Evolutionary conservation across 2,113 vertebrate species (phyloP).

Genomic region (Tychaedon coryphoeus): DNA sequence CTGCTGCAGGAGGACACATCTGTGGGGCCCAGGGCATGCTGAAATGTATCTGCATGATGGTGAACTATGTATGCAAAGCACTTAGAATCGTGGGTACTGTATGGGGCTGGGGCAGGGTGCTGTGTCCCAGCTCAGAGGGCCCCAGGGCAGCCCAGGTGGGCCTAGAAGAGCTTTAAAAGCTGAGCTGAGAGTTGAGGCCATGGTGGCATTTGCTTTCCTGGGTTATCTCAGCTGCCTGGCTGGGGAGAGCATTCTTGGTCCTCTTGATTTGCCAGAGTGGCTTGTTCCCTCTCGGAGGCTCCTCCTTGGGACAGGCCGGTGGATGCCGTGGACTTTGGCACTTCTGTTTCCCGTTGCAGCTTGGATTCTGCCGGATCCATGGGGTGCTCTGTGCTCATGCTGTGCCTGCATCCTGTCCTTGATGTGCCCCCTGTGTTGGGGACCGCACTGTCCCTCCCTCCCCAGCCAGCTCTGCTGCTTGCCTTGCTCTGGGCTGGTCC

Average conservation of each 20-base stretch:
- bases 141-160: neutral
- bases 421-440: rapidly evolving
- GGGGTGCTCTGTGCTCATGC: neutral
- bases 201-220: neutral
- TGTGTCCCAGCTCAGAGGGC: neutral
- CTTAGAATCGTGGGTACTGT: slow-evolving; percentile 5
- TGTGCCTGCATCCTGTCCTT: neutral
- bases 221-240: neutral
- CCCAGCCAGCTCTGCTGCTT: neutral
- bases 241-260: neutral
- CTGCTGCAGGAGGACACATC: neutral
- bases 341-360: neutral
- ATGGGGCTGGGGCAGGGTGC: neutral
- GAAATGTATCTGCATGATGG: neutral
- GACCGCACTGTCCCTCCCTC: neutral
- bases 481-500: neutral
- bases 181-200: neutral
- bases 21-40: neutral
- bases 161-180: neutral
- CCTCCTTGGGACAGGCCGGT: neutral
- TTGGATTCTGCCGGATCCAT: rapidly evolving
- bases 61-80: neutral
- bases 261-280: neutral
- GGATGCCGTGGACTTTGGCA: neutral
- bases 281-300: neutral